These are phyloP conservation scores for Corythaixoides concolor DNA, from an alignment of 2,113 vertebrate species.

Conservation along the genomic window DNA sequence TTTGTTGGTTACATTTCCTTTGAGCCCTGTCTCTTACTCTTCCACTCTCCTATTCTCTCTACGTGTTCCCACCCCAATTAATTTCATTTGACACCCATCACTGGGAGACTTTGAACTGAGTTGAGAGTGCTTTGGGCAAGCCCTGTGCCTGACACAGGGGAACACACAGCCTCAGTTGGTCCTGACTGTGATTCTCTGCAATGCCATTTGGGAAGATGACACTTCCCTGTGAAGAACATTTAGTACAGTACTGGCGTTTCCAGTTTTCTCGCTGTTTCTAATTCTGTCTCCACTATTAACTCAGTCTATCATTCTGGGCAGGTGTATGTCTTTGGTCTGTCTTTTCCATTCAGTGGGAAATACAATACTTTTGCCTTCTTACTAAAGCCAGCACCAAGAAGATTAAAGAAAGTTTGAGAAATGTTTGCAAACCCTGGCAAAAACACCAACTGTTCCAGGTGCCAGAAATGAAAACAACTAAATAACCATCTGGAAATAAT, in stretches of 20 bases:
- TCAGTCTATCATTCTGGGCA: neutral
- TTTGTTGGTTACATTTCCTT: neutral
- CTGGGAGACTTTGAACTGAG: neutral
- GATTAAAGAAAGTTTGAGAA: neutral
- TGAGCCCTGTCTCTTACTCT: neutral
- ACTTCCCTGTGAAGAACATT: neutral
- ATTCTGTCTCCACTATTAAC: neutral
- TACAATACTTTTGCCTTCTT: neutral
- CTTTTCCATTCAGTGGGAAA: neutral
- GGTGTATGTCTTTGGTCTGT: neutral
- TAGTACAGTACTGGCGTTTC: neutral
- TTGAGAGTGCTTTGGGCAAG: neutral
- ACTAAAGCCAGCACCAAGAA: neutral
- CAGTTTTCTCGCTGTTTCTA: neutral
- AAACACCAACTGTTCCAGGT: neutral
- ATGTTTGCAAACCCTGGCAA: neutral
- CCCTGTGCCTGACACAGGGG: accelerated
- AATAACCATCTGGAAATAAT: constrained; percentile 3
- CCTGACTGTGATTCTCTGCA: neutral
- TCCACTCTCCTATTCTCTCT: neutral
- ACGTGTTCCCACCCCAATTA: accelerated
- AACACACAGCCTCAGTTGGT: neutral
- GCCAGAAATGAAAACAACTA: neutral
- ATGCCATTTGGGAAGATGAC: neutral
- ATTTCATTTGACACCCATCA: neutral